phyloP scores from a whole-genome alignment of 2,113 vertebrate species.

The Phycodurus eques region DNA sequence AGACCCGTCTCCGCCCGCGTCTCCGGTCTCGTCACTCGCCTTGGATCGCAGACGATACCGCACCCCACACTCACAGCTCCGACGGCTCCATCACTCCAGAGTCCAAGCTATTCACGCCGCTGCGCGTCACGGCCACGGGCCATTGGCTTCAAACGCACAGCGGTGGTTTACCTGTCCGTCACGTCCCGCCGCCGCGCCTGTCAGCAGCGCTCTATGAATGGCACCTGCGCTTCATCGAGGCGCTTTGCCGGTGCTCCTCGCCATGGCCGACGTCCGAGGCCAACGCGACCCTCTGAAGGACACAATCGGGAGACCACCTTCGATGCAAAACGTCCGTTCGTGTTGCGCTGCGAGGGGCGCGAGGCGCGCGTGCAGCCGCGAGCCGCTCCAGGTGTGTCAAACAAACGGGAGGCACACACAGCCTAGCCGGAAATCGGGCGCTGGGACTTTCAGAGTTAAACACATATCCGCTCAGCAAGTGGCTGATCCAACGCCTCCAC shows the following conservation, averaged over 20 bases:
- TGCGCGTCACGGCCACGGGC: conserved; percentile 22
- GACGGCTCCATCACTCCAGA: conserved; percentile 60
- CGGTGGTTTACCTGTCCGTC: conserved; percentile 61
- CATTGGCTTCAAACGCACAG: conserved; percentile 22
- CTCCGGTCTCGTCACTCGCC: conserved; percentile 48
- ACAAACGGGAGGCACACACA: not conserved
- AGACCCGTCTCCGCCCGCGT: conserved; percentile 44
- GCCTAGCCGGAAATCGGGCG: conserved; percentile 39
- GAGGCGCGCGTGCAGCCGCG: conserved; percentile 51
- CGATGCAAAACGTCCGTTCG: conserved; percentile 28
- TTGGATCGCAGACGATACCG: conserved; percentile 57
- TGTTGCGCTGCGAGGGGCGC: conserved; percentile 45
- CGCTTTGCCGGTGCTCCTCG: conserved; percentile 3
- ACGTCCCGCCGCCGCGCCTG: conserved; percentile 55
- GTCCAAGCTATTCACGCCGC: conserved; percentile 37
- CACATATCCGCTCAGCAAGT: not conserved
- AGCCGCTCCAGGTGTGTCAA: conserved; percentile 50
- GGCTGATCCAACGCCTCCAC: too few relatives aligned
- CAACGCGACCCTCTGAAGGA: not conserved
- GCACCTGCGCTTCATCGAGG: conserved; percentile 22
- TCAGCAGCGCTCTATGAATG: conserved; percentile 52
- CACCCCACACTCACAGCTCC: conserved; percentile 53
- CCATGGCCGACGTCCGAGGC: conserved; percentile 36
- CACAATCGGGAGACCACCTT: too few relatives aligned
- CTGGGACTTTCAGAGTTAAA: conserved; percentile 42